Conservation (phyloP, 2,113 vertebrate genomes). For the Phyllostomus hastatus region DNA sequence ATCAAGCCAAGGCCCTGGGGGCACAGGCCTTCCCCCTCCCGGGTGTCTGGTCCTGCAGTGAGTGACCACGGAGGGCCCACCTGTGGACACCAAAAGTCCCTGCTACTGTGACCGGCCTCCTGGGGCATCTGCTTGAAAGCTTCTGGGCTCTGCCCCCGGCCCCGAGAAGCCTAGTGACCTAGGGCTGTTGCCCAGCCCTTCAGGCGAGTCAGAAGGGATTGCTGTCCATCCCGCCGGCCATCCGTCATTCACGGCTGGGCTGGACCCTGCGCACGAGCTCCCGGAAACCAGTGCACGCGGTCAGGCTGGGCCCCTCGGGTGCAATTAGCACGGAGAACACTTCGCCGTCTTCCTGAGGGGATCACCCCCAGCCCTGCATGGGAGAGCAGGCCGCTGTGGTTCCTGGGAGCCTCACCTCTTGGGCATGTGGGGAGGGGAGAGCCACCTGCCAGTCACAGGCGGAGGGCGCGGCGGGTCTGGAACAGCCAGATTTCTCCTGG, state of each 20-base stretch:
- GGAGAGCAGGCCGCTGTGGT: neutral
- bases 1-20: neutral
- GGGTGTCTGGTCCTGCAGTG: neutral
- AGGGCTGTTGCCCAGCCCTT: neutral
- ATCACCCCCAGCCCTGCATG: fast-evolving
- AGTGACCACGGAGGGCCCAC: neutral
- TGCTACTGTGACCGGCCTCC: neutral
- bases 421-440: neutral
- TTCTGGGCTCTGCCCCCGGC: neutral
- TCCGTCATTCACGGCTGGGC: neutral
- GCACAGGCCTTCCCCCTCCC: neutral
- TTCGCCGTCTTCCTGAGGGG: neutral
- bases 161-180: neutral
- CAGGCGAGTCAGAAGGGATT: neutral
- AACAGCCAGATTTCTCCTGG: neutral
- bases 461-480: neutral
- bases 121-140: neutral
- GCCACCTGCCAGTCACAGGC: neutral
- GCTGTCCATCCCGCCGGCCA: neutral
- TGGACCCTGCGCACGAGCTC: neutral
- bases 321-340: neutral
- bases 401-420: too few relatives aligned
- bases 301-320: neutral
- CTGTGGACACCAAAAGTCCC: neutral
- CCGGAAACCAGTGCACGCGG: neutral